Evolutionary conservation across 2,797 vertebrate species (phyloP).

Genomic region (Dermochelys coriacea): DNA sequence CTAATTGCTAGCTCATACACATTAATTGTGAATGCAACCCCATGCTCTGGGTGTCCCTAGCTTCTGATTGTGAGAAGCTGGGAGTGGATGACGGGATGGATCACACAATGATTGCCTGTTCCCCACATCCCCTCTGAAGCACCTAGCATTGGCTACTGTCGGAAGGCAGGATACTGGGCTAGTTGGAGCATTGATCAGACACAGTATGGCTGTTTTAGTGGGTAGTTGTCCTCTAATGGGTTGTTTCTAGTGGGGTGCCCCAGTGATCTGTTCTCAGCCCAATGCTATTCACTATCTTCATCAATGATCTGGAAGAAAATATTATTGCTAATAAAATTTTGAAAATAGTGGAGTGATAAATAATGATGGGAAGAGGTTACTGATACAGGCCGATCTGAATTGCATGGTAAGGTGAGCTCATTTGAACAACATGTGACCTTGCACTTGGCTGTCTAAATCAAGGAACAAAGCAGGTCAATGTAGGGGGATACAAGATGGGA

Average conservation of each 20-base stretch:
- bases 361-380: fast-evolving
- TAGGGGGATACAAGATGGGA: background rate
- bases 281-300: background rate
- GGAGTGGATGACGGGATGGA: background rate
- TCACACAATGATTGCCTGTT: background rate
- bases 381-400: background rate
- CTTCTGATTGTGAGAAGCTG: background rate
- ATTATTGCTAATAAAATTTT: background rate
- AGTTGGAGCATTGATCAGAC: background rate
- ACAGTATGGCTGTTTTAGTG: background rate
- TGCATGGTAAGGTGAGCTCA: background rate
- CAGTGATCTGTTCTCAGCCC: background rate
- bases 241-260: background rate
- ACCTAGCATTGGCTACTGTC: background rate
- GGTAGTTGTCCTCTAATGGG: fast-evolving
- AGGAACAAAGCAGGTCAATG: background rate
- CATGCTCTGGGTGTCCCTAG: background rate
- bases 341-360: background rate
- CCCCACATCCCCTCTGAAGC: background rate
- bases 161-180: background rate
- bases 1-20: background rate
- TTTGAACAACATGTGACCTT: background rate
- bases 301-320: background rate
- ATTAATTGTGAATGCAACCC: background rate
- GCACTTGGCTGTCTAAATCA: background rate